A percentile compares a stretch with the other conserved stretches of the same genome.
Conservation (phyloP, 2,113 vertebrate species). For the Malurus alboscapulatus region DNA sequence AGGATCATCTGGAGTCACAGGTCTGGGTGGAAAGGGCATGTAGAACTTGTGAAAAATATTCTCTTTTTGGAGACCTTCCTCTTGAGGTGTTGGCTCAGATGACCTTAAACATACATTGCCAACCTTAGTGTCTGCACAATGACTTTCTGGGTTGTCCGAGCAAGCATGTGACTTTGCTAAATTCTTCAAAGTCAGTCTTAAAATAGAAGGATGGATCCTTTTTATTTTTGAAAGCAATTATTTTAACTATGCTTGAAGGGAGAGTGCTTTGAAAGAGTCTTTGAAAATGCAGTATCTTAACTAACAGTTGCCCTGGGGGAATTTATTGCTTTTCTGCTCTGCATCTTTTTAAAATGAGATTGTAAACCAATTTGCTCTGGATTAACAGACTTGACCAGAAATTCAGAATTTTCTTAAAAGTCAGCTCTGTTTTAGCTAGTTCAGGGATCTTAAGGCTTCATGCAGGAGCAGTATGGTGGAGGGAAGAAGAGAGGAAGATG, state of each 20-base stretch:
- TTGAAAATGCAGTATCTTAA: neutral
- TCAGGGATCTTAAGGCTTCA: neutral
- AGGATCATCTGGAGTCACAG: neutral
- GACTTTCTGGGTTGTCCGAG: neutral
- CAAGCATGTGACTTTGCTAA: neutral
- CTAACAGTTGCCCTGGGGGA: neutral
- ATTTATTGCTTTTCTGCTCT: neutral
- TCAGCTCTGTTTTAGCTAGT: neutral
- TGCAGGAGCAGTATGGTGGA: neutral
- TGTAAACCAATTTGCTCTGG: neutral
- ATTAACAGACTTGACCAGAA: neutral
- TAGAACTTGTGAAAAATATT: neutral
- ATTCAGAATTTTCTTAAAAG: neutral
- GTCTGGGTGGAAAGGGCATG: neutral
- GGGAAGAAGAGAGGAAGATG: neutral
- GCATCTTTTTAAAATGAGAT: neutral
- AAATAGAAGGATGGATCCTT: slow-evolving; percentile 5
- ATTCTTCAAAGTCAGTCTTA: neutral
- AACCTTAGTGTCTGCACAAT: neutral
- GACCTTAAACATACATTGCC: neutral
- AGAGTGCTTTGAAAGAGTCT: neutral
- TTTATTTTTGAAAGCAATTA: neutral
- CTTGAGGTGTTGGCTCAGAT: neutral
- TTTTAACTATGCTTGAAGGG: neutral
- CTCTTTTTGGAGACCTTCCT: neutral